Base-by-base conservation (phyloP, 2,797 vertebrate genomes). In the Ptychadena robeensis region DNA sequence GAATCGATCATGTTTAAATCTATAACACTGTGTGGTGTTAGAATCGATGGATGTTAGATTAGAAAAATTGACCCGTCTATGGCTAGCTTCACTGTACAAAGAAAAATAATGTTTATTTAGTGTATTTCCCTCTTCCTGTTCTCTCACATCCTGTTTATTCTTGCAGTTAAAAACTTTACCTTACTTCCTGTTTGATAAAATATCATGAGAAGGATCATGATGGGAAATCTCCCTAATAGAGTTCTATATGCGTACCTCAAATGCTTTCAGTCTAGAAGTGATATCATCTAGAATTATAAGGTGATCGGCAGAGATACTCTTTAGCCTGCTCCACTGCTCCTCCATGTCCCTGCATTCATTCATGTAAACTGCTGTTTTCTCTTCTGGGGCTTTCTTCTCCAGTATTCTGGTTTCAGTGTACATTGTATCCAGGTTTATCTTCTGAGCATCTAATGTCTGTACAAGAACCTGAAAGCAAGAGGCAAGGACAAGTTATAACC, bases 231-330 rank as follows among this genome's bases (percentile, higher is more conserved):
- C n/a, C n/a, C n/a, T n/a, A n/a, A n/a, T 44, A 15, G 12, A 15
- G 14, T 34, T 63, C 0, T 1, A 63, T 86, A 91, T 94, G 97
- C 96, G 95, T 94, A 98, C 98, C 96, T 97, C 94, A 89, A 96
- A 94, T 73, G 88, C 12, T 88, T 80, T 91, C 82, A 94, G 2
- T 85, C 90, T 93, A 22, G 90, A 89, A 18, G 53, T 53, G 72
- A 91, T 86, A 85, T 94, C 93, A 86, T 97, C 94, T 80, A 99
- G 90, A 31, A 92, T 87, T 66, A 93, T 92, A 68, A 95, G 86
- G 84, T 96, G 95, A 80, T 95, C 95, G 9, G 93, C 93, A 80
- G 92, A 90, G 59, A 86, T 92, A 85, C 90, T 88, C 66, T 94
- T 96, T 12, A 98, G 89, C 32, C 90, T 93, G 76, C 93, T 94